phyloP scores from a whole-genome alignment of 2,113 vertebrate species.

The Azemiops feae region DNA sequence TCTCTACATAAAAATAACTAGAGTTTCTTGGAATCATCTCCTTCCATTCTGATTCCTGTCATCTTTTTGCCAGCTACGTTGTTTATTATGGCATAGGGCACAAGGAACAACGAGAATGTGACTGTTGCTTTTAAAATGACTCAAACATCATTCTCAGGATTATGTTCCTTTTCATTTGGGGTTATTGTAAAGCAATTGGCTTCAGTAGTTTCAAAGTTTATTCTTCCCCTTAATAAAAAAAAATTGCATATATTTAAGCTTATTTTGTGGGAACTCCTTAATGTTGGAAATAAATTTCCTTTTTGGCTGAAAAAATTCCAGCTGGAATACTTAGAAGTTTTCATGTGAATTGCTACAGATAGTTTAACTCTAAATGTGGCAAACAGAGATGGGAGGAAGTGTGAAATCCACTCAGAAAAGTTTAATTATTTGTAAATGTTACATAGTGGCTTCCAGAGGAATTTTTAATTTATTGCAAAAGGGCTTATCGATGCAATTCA shows the following conservation, averaged over 20 bases:
- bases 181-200: constrained; percentile 9
- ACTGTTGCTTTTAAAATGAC: constrained; percentile 10
- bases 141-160: not conserved
- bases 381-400: constrained; percentile 10
- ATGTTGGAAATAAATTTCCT: not conserved
- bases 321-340: constrained; percentile 31
- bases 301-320: not conserved
- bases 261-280: not conserved
- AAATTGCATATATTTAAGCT: constrained; percentile 5
- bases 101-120: not conserved
- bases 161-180: constrained; percentile 4
- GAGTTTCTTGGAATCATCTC: not conserved
- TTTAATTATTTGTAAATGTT: constrained; percentile 67
- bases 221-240: constrained; percentile 7
- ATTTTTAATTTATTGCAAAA: constrained; percentile 54
- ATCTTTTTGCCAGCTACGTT: not conserved
- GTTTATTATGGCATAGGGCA: not conserved
- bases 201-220: not conserved
- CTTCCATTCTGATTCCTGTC: not conserved
- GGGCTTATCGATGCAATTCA: constrained; percentile 60
- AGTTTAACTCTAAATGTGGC: constrained; percentile 52
- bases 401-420: constrained; percentile 33
- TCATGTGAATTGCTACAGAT: constrained; percentile 29
- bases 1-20: not conserved
- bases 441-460: constrained; percentile 58